Percentiles rank a stretch among this genome's conserved stretches.
phyloP scores from a whole-genome alignment of 2,888 invertebrate species.

The Noctuana brunneofusca region DNA sequence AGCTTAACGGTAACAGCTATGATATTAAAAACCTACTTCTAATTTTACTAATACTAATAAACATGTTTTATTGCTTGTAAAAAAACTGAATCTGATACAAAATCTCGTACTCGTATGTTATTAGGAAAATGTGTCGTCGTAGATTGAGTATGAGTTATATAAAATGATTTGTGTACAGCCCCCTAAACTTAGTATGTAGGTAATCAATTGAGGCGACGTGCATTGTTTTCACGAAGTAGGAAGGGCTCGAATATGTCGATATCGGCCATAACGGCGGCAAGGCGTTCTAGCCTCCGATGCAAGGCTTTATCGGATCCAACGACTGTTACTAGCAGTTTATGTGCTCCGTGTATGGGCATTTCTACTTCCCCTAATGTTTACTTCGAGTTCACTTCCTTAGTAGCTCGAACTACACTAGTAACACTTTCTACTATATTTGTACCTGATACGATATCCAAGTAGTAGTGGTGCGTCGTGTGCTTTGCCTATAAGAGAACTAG shows the following conservation, averaged over 20 bases:
- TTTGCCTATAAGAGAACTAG: too few relatives aligned
- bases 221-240: constrained; percentile 62
- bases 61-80: neutral
- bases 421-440: constrained; percentile 37
- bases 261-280: constrained; percentile 51
- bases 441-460: constrained; percentile 37
- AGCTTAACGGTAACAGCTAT: neutral
- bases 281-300: constrained; percentile 52
- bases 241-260: constrained; percentile 60
- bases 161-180: too few relatives aligned
- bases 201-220: constrained; percentile 68
- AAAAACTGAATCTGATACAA: too few relatives aligned
- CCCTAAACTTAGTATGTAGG: constrained; percentile 34
- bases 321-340: constrained; percentile 62
- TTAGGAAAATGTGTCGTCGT: too few relatives aligned
- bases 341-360: constrained; percentile 57
- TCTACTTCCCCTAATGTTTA: constrained; percentile 58
- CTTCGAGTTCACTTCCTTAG: constrained; percentile 51
- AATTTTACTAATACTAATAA: too few relatives aligned
- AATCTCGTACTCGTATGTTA: too few relatives aligned
- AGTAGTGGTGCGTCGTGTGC: constrained; percentile 17
- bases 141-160: too few relatives aligned
- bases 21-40: too few relatives aligned
- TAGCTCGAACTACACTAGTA: constrained; percentile 30
- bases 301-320: constrained; percentile 63